Base-by-base conservation (phyloP, 2,113 vertebrate species). In the Corydoras sp. region DNA sequence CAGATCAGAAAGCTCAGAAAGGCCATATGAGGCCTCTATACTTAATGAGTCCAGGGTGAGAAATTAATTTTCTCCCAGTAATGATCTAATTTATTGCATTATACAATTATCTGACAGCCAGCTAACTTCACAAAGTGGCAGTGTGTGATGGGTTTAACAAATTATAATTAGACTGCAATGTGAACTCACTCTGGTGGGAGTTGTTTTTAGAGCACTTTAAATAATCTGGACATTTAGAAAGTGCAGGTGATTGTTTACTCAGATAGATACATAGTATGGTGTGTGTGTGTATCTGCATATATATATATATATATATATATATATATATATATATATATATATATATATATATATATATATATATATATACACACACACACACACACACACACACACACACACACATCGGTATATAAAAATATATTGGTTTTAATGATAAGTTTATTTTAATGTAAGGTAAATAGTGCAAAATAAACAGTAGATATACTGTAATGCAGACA, bases 41-140 rank as follows among this genome's bases (percentile, higher is more conserved):
- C 60, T 32, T 72, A 72, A 72, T 72, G 65, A 31, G 69, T 54
- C 60, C 77, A 65, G 70, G 73, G 53, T 51, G 55, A 68, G 73
- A 75, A 78, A 68, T 78, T 71, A 63, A 78, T 78, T 78, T 75
- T 74, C 68, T 73, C 35, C 64, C 50, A 62, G 73, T 72, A 78
- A 76, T 76, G 75, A 76, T 76, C 75, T 72, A 67, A 78, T 75
- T 78, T 71, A 70, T 78, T 71, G 68, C 65, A 75, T 75, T 78
- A 69, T 69, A 59, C 72, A 78, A 78, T 78, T 69, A 78, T 78
- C 73, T 78, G 49, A 75, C 64, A 72, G 64, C 72, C 71, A 69
- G 74, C 65, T 72, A 75, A 78, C 65, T 72, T 72, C 68, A 78
- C 64, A n/a, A 72, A 75, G 64, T 75, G 73, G 60, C 49, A 64